Evolutionary conservation across 2,888 invertebrate species (phyloP).

Genomic region (Oscheius onirici): DNA sequence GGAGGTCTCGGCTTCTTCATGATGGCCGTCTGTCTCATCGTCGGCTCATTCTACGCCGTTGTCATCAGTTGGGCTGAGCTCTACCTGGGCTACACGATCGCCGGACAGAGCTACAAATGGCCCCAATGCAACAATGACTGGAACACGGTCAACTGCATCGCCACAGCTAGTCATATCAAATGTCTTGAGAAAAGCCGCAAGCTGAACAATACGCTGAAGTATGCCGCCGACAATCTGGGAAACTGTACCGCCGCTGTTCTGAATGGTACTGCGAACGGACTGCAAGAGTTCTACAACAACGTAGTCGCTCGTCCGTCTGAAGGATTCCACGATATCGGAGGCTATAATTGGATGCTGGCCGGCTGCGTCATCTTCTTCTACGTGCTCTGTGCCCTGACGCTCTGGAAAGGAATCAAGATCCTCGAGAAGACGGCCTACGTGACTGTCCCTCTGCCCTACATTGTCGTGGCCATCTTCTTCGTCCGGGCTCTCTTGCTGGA

Average conservation of each 20-base stretch:
- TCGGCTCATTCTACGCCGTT: constrained; percentile 61
- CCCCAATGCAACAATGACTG: constrained; percentile 37
- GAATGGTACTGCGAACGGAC: background rate
- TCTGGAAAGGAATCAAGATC: constrained; percentile 63
- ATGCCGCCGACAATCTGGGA: constrained; percentile 33
- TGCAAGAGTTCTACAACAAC: background rate
- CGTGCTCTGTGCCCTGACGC: constrained; percentile 55
- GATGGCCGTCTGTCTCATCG: constrained; percentile 86
- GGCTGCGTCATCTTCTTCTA: constrained; percentile 43
- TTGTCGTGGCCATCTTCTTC: constrained; percentile 43
- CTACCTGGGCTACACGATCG: constrained; percentile 43
- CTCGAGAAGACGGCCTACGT: constrained; percentile 51
- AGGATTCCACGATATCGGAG: constrained; percentile 51
- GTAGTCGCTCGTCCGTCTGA: constrained; percentile 23
- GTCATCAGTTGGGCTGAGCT: constrained; percentile 62
- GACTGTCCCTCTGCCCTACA: constrained; percentile 40
- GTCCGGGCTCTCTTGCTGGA: constrained; percentile 57
- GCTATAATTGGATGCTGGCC: constrained; percentile 48
- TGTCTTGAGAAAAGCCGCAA: background rate
- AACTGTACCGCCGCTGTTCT: background rate
- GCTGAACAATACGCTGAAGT: background rate
- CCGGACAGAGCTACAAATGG: constrained; percentile 35
- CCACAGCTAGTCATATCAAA: background rate
- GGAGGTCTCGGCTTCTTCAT: constrained; percentile 74
- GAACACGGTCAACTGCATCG: constrained; percentile 32